Evolutionary conservation across 2,113 vertebrate species (phyloP).

Genomic region (Bathybates hornii): DNA sequence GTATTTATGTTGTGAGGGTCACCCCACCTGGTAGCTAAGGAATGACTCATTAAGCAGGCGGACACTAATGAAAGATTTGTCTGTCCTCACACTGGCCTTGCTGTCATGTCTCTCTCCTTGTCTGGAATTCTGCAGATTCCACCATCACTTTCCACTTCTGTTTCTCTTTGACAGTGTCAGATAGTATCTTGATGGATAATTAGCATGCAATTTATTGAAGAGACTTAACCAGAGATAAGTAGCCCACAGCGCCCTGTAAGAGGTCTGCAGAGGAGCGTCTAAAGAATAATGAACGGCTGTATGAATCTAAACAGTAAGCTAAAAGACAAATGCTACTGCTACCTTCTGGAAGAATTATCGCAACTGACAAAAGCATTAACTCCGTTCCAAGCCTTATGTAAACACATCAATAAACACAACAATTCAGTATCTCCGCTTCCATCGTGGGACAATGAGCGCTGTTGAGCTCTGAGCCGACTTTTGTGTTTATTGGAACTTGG

Average conservation of each 20-base stretch:
- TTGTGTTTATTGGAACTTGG: conserved; percentile 45
- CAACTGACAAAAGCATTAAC: conserved; percentile 32
- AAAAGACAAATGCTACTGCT: conserved; percentile 1
- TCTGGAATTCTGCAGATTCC: conserved; percentile 62
- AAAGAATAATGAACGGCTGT: background rate
- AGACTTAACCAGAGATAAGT: background rate
- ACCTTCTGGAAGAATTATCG: background rate
- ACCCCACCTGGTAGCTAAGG: conserved; percentile 62
- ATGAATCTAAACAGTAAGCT: background rate
- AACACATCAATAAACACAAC: conserved; percentile 49
- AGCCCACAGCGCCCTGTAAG: background rate
- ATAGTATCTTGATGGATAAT: conserved; percentile 43
- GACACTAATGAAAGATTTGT: conserved; percentile 64
- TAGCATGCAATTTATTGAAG: conserved; percentile 32
- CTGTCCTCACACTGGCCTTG: conserved; percentile 55
- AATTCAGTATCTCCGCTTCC: conserved; percentile 31
- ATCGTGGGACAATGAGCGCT: background rate
- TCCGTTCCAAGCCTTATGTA: background rate
- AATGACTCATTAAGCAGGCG: conserved; percentile 58
- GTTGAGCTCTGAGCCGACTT: conserved; percentile 14
- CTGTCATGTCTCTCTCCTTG: conserved; percentile 38
- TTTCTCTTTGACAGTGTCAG: conserved; percentile 31
- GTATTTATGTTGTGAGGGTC: conserved; percentile 34
- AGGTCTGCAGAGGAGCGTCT: background rate
- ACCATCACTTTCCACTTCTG: conserved; percentile 20